phyloP scores from a whole-genome alignment of 2,888 invertebrate genomes.

The Drosophila maculinotata region DNA sequence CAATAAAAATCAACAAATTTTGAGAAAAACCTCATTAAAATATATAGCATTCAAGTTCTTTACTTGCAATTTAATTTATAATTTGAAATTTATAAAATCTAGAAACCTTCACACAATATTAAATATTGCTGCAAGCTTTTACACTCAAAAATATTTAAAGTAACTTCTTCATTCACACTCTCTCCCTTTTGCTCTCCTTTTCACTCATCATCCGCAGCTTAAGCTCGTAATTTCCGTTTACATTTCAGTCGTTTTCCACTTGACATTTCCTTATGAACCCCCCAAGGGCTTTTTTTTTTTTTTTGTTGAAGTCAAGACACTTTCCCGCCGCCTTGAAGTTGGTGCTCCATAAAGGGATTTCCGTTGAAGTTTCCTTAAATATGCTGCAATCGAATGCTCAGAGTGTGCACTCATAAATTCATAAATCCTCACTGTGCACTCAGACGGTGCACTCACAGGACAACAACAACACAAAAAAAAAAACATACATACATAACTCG shows the following conservation, averaged over 20 bases:
- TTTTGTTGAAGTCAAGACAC: constrained; percentile 27
- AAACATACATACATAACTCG: constrained; percentile 10
- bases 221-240: constrained; percentile 19
- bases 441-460: constrained; percentile 22
- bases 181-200: no score
- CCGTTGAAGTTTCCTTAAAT: constrained; percentile 47
- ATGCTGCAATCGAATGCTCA: constrained; percentile 16
- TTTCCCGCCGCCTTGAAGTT: constrained; percentile 36
- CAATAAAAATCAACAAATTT: no score
- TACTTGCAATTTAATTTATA: no score
- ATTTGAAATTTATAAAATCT: no score
- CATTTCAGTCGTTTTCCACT: constrained; percentile 24
- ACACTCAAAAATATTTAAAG: no score
- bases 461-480: not conserved
- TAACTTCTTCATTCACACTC: no score
- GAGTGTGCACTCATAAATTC: constrained; percentile 61
- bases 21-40: no score
- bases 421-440: constrained; percentile 42
- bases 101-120: no score
- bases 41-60: no score
- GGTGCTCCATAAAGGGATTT: constrained; percentile 48
- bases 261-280: constrained; percentile 29
- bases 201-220: not conserved
- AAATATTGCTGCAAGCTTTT: no score
- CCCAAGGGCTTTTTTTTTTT: constrained; percentile 33